These are phyloP conservation scores for Rugalucina vietnamica DNA, from an alignment of 2,888 invertebrate genomes.

Conservation along the genomic window DNA sequence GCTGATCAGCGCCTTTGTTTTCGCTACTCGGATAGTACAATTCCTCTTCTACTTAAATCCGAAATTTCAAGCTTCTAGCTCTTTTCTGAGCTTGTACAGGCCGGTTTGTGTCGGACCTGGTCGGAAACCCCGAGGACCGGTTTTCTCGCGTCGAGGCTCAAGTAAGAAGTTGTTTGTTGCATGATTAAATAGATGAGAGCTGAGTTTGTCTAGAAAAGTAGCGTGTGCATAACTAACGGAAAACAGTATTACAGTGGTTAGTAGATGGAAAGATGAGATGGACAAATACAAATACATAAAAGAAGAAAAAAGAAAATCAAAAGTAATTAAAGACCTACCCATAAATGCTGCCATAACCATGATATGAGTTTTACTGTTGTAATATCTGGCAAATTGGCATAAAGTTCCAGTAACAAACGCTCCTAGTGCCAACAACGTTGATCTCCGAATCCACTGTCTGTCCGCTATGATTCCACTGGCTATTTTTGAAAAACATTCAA, in stretches of 20 bases:
- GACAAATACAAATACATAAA: not conserved
- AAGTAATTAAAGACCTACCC: conserved; percentile 23
- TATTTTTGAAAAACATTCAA: conserved; percentile 48
- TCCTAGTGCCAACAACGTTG: conserved; percentile 27
- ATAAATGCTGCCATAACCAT: conserved; percentile 26
- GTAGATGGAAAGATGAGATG: not conserved
- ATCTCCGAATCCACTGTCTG: conserved; percentile 23
- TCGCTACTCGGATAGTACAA: too few species aligned
- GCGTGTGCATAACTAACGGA: not conserved
- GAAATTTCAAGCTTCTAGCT: too few species aligned
- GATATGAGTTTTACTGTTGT: conserved; percentile 23
- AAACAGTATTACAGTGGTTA: not conserved
- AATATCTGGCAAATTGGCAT: conserved; percentile 27
- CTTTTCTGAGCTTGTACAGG: too few species aligned
- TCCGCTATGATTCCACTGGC: conserved; percentile 37
- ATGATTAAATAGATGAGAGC: not conserved
- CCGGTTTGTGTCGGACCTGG: too few species aligned
- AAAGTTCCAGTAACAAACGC: conserved; percentile 25
- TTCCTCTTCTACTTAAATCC: too few species aligned
- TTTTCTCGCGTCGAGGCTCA: too few species aligned
- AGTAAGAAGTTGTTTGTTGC: not conserved
- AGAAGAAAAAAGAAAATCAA: too few species aligned
- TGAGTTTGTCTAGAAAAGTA: not conserved
- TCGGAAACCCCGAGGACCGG: too few species aligned
- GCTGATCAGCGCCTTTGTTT: too few species aligned